Conservation (phyloP, 2,888 invertebrate genomes). For the Meliscaeva auricollis region DNA sequence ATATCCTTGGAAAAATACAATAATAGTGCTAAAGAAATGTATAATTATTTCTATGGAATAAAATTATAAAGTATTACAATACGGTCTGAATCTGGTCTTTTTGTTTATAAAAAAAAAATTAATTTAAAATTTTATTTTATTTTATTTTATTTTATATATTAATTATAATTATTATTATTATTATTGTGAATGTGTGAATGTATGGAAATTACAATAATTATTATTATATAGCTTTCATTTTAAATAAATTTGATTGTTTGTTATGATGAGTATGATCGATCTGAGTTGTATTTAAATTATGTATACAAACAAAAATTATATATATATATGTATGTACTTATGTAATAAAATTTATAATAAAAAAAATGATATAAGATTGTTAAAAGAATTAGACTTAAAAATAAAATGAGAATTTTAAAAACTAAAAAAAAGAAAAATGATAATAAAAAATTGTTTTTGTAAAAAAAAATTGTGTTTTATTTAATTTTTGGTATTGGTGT, state of each 20-base stretch:
- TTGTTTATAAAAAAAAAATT: background rate
- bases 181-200: conserved; percentile 21
- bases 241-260: conserved; percentile 23
- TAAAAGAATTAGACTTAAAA: conserved; percentile 58
- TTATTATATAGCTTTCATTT: conserved; percentile 23
- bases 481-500: background rate
- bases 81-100: conserved; percentile 71
- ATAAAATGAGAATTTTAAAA: conserved; percentile 60
- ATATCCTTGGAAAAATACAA: conserved; percentile 66
- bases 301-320: conserved; percentile 54
- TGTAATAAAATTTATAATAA: conserved; percentile 38
- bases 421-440: conserved; percentile 52
- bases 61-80: conserved; percentile 70
- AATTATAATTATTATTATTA: conserved; percentile 31
- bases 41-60: conserved; percentile 63
- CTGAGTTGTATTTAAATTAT: conserved; percentile 66
- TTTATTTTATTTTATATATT: conserved; percentile 12
- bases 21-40: conserved; percentile 72
- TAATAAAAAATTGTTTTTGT: conserved; percentile 72
- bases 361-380: conserved; percentile 63
- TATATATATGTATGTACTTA: conserved; percentile 53
- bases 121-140: conserved; percentile 27
- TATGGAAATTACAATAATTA: conserved; percentile 5
- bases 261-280: conserved; percentile 31
- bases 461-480: conserved; percentile 41